Evolutionary conservation across 1,140 invertebrate species (phyloP), one percentile per base, ranked within the genome.

Genomic region (Vollenhovia emeryi): DNA sequence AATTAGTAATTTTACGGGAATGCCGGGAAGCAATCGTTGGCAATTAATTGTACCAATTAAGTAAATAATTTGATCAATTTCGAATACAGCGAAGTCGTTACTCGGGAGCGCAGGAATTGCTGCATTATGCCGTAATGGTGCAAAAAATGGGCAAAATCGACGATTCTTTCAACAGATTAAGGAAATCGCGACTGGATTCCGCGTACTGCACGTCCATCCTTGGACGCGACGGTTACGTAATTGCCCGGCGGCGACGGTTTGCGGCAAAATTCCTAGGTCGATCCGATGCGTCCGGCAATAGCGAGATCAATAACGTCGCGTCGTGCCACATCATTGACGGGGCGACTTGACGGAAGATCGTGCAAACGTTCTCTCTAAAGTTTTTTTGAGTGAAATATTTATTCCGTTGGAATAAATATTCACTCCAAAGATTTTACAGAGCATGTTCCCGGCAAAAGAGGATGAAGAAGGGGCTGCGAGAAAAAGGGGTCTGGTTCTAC

Each of bases 291-390:
- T 87, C 69, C 85, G 85, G 71, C 57, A 83, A 71, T 79, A 84
- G 62, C 50, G 66, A 89, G 83, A 89, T 89, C 88, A 89, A 89
- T 89, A 89, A 89, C 52, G 68, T 24, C 64, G 75, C 76, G 60
- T 9, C 69, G 50, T 71, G 75, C 40, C 52, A 78, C 87, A 84
- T 55, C 78, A 48, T 88, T 50, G 45, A 3, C 15, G 33, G n/a
- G 21, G 5, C 18, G 45, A 4, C 71, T 40, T 30, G 24, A 79
- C 11, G 21, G 24, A 64, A 66, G 85, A 87, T 74, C 64, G 33
- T 27, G 40, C 55, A 75, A 43, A 75, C 15, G 69, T 84, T 73
- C n/a, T n/a, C n/a, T n/a, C n/a, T n/a, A n/a, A n/a, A n/a, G n/a
- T n/a, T n/a, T n/a, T n/a, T n/a, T n/a, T n/a, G n/a, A n/a, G n/a